Evolutionary conservation across 2,797 vertebrate species (phyloP).

Genomic region (Enteromius mattozi): DNA sequence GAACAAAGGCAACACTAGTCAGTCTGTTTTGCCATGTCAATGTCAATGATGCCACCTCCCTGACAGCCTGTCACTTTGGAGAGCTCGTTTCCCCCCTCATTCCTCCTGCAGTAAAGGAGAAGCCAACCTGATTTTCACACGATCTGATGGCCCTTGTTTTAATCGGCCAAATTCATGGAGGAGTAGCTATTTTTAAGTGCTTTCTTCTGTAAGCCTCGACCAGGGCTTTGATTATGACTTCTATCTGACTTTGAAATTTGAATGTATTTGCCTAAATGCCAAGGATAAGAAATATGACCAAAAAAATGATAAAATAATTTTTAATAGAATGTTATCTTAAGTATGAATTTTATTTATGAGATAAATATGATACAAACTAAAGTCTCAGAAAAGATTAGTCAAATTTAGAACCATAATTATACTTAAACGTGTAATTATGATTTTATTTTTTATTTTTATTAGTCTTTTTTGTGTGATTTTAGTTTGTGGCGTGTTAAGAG

Average conservation of each 20-base stretch:
- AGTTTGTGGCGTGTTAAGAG: background rate
- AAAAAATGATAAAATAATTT: too few species aligned
- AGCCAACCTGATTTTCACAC: conserved; percentile 58
- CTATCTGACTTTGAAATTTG: conserved; percentile 51
- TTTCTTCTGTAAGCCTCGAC: conserved; percentile 13
- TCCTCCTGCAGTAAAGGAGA: conserved; percentile 63
- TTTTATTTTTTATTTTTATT: background rate
- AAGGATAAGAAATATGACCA: background rate
- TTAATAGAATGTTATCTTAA: background rate
- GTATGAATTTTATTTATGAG: background rate
- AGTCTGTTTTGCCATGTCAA: conserved; percentile 66
- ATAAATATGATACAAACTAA: background rate
- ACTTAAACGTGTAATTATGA: background rate
- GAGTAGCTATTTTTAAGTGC: conserved; percentile 47
- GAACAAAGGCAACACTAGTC: conserved; percentile 64
- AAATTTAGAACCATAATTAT: background rate
- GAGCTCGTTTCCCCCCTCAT: conserved; percentile 51
- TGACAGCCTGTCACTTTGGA: conserved; percentile 70
- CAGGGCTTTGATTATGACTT: conserved; percentile 52
- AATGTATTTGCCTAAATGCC: background rate
- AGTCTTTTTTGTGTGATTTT: background rate
- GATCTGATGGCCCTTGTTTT: conserved; percentile 67
- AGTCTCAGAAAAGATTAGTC: background rate
- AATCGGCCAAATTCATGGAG: conserved; percentile 57
- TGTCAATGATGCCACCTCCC: conserved; percentile 58